Percentiles rank a stretch among this genome's conserved stretches.
Conservation (phyloP, 2,888 invertebrate genomes). For the Acronicta leporina region DNA sequence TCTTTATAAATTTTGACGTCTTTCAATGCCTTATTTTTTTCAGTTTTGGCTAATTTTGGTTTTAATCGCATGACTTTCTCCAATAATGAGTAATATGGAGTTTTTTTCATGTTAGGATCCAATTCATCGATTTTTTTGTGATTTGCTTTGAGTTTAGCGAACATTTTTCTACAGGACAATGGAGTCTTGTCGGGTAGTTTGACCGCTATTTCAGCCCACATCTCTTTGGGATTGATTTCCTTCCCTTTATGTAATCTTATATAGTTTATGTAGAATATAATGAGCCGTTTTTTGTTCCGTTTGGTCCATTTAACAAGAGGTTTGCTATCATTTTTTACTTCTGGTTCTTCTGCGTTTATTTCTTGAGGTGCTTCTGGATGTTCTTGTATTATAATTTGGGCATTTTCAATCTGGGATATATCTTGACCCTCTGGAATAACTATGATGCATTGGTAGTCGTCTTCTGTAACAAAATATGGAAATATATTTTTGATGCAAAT, state of each 20-base stretch:
- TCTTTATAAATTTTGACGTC: constrained; percentile 70
- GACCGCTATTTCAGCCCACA: constrained; percentile 77
- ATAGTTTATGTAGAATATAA: constrained; percentile 76
- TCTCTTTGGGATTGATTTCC: constrained; percentile 69
- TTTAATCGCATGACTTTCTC: constrained; percentile 73
- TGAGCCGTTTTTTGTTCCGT: constrained; percentile 69
- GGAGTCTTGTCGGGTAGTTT: constrained; percentile 71
- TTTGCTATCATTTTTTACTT: constrained; percentile 35
- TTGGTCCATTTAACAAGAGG: constrained; percentile 72
- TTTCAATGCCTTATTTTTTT: constrained; percentile 56
- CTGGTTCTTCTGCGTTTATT: constrained; percentile 25
- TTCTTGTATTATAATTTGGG: constrained; percentile 65
- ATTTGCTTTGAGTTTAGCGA: constrained; percentile 69
- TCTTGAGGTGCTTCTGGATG: constrained; percentile 23
- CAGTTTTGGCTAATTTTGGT: constrained; percentile 68
- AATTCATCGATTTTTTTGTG: constrained; percentile 59
- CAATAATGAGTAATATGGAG: constrained; percentile 64
- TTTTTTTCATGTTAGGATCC: constrained; percentile 45
- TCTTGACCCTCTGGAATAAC: constrained; percentile 82
- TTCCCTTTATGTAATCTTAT: constrained; percentile 68
- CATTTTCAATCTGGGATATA: constrained; percentile 62
- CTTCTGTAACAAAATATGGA: constrained; percentile 70
- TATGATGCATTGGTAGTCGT: constrained; percentile 83
- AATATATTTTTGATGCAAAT: no score
- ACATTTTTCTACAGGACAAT: constrained; percentile 74